Conservation (phyloP, 2,888 invertebrate species). For the Nycteola revayana region DNA sequence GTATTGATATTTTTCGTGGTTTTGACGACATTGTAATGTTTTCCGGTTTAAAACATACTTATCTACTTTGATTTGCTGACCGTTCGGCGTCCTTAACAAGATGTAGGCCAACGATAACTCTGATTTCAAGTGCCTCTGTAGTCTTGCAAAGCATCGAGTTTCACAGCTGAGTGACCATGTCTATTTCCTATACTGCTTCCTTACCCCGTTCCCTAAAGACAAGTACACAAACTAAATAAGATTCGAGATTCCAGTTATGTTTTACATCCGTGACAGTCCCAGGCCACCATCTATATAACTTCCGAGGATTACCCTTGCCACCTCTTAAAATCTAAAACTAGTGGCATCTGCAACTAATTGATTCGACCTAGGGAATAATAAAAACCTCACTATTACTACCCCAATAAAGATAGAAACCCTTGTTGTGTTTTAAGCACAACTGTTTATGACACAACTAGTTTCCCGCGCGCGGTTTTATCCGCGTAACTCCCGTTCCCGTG, state of each 20-base stretch:
- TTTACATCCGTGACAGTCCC: slow-evolving; percentile 38
- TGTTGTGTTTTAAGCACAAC: slow-evolving; percentile 18
- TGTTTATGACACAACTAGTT: not conserved
- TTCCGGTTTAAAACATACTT: too few species aligned
- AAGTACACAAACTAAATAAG: slow-evolving; percentile 26
- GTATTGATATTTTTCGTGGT: too few species aligned
- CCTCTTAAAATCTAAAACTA: slow-evolving; percentile 60
- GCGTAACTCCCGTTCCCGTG: too few species aligned
- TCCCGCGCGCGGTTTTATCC: too few species aligned
- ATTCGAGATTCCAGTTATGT: slow-evolving; percentile 41
- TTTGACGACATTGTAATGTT: too few species aligned
- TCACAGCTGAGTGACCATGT: slow-evolving; percentile 33
- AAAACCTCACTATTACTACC: slow-evolving; percentile 62
- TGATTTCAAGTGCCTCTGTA: slow-evolving; percentile 9
- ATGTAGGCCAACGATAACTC: too few species aligned
- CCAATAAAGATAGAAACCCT: slow-evolving; percentile 13
- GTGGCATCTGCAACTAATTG: slow-evolving; percentile 73
- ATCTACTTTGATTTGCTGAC: too few species aligned
- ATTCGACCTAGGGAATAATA: slow-evolving; percentile 62
- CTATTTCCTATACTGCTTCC: slow-evolving; percentile 37
- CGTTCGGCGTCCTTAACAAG: too few species aligned
- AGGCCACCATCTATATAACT: slow-evolving; percentile 46
- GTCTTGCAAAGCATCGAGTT: slow-evolving; percentile 37
- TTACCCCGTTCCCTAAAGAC: slow-evolving; percentile 37
- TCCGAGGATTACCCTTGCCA: slow-evolving; percentile 51